Conservation (phyloP, 2,797 vertebrate species). For the Pseudomugil tenellus region DNA sequence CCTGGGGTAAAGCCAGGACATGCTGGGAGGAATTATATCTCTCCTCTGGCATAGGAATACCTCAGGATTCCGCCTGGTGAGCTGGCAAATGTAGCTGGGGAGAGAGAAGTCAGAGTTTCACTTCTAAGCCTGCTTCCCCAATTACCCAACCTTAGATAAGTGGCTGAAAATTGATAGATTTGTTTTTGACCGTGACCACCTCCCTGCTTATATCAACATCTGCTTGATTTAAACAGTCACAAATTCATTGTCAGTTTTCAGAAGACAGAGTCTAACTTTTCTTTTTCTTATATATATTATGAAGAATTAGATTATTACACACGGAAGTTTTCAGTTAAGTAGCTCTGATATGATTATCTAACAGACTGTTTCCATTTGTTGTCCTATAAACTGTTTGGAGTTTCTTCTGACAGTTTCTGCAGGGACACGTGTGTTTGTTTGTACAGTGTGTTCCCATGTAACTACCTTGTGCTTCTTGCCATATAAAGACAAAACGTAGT, state of each 20-base stretch:
- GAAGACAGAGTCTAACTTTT: conserved; percentile 51
- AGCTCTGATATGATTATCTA: conserved; percentile 62
- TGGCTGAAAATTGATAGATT: no score
- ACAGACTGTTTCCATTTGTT: conserved; percentile 58
- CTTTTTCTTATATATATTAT: conserved; percentile 52
- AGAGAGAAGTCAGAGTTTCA: no score
- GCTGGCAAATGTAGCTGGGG: no score
- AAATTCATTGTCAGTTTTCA: conserved; percentile 7
- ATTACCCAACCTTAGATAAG: no score
- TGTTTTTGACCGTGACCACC: conserved; percentile 10
- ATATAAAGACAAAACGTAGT: conserved; percentile 15
- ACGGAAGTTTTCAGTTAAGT: conserved; percentile 45
- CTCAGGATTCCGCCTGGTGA: no score
- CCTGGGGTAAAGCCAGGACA: no score
- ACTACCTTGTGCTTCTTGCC: conserved; percentile 10
- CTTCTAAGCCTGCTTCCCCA: no score
- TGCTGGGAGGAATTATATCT: no score
- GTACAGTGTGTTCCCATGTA: not conserved
- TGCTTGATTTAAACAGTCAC: conserved; percentile 24
- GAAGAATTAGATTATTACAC: conserved; percentile 42
- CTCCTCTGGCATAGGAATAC: no score
- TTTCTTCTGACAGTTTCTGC: conserved; percentile 36
- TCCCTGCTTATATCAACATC: not conserved
- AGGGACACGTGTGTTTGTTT: not conserved
- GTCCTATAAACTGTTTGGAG: conserved; percentile 65